phyloP scores from a whole-genome alignment of 2,797 vertebrate genomes.

The Aselliscus stoliczkanus region DNA sequence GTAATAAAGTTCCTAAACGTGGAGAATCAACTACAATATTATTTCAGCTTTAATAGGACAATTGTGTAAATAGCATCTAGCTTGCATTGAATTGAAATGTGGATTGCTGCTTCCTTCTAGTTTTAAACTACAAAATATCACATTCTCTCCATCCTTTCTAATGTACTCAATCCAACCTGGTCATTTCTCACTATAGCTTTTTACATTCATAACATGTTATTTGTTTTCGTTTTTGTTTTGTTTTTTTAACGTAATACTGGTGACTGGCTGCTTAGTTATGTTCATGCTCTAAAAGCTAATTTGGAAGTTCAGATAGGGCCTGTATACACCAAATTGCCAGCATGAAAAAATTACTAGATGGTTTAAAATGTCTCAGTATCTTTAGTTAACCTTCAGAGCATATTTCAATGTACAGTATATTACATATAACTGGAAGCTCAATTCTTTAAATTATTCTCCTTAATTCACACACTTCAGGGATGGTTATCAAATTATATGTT shows the following conservation, averaged over 20 bases:
- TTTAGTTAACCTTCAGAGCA: not conserved
- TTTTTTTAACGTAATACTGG: not conserved
- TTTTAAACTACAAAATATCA: constrained; percentile 15
- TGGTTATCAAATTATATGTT: not conserved
- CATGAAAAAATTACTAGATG: not conserved
- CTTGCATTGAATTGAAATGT: not conserved
- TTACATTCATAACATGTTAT: not conserved
- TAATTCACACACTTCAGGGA: not conserved
- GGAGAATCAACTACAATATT: not conserved
- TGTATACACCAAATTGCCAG: not conserved
- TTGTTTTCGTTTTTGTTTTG: not conserved
- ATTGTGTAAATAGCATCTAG: not conserved
- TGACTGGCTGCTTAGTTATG: not conserved
- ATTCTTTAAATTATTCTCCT: not conserved
- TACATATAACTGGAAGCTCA: not conserved
- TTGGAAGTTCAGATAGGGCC: constrained; percentile 10
- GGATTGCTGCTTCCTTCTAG: constrained; percentile 8
- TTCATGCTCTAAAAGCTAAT: constrained; percentile 40
- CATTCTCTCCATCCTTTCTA: not conserved
- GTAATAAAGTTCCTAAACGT: constrained; percentile 30
- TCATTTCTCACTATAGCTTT: not conserved
- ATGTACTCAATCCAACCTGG: not conserved
- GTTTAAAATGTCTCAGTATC: constrained; percentile 11
- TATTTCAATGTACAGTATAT: constrained; percentile 1
- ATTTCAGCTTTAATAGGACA: constrained; percentile 34